These are phyloP conservation scores for Zosterops borbonicus DNA, from an alignment of 2,113 vertebrate species.

Conservation along the genomic window DNA sequence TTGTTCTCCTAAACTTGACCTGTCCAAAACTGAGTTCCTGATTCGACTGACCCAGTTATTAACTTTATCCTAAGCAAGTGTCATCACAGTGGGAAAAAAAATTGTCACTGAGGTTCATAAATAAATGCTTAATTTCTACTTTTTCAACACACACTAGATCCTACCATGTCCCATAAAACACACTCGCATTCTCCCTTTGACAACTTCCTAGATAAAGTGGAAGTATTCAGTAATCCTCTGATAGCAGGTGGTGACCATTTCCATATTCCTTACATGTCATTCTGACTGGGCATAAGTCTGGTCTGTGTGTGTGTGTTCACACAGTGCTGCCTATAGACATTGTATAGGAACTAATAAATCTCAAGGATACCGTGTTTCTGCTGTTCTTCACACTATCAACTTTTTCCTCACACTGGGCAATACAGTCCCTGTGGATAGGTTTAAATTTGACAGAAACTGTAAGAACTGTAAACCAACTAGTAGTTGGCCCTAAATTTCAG, in stretches of 20 bases:
- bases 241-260: not conserved
- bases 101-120: not conserved
- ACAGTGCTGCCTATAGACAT: rapidly evolving
- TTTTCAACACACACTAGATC: not conserved
- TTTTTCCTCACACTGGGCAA: not conserved
- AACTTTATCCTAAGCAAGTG: not conserved
- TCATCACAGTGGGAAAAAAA: not conserved
- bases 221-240: not conserved
- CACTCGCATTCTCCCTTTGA: not conserved
- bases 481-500: not conserved
- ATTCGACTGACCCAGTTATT: not conserved
- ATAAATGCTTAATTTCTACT: not conserved
- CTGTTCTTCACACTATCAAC: not conserved
- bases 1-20: not conserved
- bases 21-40: not conserved
- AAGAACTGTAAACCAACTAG: not conserved
- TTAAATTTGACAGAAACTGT: not conserved
- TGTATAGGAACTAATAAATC: not conserved
- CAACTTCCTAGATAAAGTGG: not conserved
- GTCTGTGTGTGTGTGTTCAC: not conserved
- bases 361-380: not conserved
- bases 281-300: not conserved
- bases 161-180: not conserved
- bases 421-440: not conserved
- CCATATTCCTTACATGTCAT: not conserved